Conservation (phyloP, 2,113 vertebrate species). For the Shinisaurus crocodilurus region DNA sequence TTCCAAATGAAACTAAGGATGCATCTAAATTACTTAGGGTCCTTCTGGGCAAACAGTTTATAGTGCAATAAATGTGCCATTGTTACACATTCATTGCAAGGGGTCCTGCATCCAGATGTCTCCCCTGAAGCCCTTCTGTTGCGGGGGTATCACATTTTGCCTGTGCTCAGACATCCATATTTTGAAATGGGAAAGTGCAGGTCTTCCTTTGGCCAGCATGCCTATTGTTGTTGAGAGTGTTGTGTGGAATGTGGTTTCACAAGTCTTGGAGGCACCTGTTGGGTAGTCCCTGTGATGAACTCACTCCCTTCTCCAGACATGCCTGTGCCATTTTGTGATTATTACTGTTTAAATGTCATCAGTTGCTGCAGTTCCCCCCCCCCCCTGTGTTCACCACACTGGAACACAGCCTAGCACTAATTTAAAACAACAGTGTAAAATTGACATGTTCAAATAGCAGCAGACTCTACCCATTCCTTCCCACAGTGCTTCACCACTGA, state of each 20-base stretch:
- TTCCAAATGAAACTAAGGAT: neutral
- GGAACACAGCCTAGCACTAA: too few species aligned
- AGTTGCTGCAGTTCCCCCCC: neutral
- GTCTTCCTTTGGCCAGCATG: neutral
- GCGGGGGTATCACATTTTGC: neutral
- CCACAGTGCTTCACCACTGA: neutral
- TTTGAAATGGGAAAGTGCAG: neutral
- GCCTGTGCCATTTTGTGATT: neutral
- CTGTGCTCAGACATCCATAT: neutral
- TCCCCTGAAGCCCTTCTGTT: neutral
- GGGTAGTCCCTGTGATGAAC: neutral
- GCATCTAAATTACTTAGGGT: neutral
- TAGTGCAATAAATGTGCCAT: neutral
- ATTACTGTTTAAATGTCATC: neutral
- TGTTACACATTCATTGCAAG: neutral
- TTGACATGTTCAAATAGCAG: neutral
- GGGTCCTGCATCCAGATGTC: too few species aligned
- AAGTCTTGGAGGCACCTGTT: neutral
- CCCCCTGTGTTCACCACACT: neutral
- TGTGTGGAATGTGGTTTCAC: neutral
- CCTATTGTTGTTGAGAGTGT: neutral
- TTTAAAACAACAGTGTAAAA: neutral
- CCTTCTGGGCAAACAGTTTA: neutral
- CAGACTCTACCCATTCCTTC: neutral
- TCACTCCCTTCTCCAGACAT: neutral